A percentile compares a stretch with the other conserved stretches of the same genome.
Conservation (phyloP, 1,140 invertebrate species). For the Arion vulgaris region DNA sequence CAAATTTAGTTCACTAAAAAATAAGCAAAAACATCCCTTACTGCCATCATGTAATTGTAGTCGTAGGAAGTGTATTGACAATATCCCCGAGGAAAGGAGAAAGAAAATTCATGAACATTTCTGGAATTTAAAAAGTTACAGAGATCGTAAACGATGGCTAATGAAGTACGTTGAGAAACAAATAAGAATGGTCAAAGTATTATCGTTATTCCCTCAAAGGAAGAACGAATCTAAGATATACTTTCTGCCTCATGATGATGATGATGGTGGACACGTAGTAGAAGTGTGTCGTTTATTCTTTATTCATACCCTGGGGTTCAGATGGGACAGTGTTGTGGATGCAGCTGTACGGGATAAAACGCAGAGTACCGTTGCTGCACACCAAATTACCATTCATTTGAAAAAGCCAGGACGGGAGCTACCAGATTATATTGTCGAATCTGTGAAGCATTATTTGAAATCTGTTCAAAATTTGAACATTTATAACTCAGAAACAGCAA, state of each 20-base stretch:
- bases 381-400: not conserved
- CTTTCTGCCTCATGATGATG: not conserved
- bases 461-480: not conserved
- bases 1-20: not conserved
- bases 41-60: conserved; percentile 20
- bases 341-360: not conserved
- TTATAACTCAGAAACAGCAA: not conserved
- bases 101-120: not conserved
- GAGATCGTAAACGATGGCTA: conserved; percentile 14
- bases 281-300: conserved; percentile 26
- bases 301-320: conserved; percentile 25
- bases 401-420: conserved; percentile 7
- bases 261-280: not conserved
- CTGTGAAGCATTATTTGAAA: conserved; percentile 10
- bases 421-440: conserved; percentile 12
- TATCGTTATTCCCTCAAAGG: not conserved
- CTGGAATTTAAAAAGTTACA: conserved; percentile 13
- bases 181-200: not conserved
- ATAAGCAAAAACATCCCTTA: conserved; percentile 20
- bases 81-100: conserved; percentile 18
- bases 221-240: conserved; percentile 19
- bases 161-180: conserved; percentile 22
- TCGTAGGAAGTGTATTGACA: not conserved
- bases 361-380: not conserved
- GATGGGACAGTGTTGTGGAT: conserved; percentile 27